A percentile compares a stretch with the other conserved stretches of the same genome.
phyloP scores from a whole-genome alignment of 2,113 vertebrate genomes.

The Bubalus kerabau region DNA sequence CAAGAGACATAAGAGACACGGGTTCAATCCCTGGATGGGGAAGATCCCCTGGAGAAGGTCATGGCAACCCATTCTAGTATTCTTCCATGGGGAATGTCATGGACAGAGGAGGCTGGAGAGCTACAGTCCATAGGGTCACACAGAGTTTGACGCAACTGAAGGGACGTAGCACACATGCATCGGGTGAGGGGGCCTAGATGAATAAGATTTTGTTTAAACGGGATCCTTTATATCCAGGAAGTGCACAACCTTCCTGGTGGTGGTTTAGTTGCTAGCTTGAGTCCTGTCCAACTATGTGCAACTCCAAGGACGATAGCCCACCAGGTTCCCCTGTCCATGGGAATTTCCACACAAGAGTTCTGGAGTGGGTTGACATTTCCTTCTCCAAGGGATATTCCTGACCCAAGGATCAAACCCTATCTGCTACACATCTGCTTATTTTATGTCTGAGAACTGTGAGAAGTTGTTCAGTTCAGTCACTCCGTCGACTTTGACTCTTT shows the following conservation, averaged over 20 bases:
- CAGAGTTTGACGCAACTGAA: not conserved
- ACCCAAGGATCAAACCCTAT: not conserved
- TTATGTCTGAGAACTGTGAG: not conserved
- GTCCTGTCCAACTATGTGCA: not conserved
- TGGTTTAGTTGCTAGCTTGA: not conserved
- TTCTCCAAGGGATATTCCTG: not conserved
- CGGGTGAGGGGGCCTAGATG: not conserved
- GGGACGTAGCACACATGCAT: rapidly evolving
- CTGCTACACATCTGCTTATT: not conserved
- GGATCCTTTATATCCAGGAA: not conserved
- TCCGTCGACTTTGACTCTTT: not conserved
- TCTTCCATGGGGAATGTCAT: not conserved
- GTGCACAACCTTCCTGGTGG: not conserved
- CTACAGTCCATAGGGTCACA: not conserved
- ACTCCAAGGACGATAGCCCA: not conserved
- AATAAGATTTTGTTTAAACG: not conserved
- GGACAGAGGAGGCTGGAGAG: not conserved
- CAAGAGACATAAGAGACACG: not conserved
- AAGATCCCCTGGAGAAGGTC: not conserved
- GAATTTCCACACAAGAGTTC: not conserved
- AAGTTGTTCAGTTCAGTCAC: not conserved
- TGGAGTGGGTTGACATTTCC: not conserved
- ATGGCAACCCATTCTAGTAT: not conserved
- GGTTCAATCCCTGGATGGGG: not conserved
- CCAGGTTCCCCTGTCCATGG: not conserved